These are phyloP conservation scores for Gopherus flavomarginatus DNA, from an alignment of 2,113 vertebrate genomes.

Conservation along the genomic window DNA sequence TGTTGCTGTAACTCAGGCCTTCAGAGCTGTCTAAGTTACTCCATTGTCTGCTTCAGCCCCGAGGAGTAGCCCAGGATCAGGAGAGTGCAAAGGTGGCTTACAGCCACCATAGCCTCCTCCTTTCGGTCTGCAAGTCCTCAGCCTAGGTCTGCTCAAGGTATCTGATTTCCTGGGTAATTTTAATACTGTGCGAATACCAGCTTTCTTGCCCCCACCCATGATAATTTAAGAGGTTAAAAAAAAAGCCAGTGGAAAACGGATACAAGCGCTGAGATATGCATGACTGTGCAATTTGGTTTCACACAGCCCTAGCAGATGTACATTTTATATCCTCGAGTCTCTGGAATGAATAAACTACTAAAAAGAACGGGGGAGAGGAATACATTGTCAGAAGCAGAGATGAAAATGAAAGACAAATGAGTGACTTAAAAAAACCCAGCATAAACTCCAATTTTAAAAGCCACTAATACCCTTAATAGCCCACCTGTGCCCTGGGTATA, in stretches of 20 bases:
- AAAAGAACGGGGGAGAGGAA: not conserved
- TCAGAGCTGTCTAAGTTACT: not conserved
- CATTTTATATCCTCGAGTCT: not conserved
- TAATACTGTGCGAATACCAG: not conserved
- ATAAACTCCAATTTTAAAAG: not conserved
- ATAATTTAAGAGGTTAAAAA: not conserved
- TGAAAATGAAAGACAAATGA: not conserved
- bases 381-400: not conserved
- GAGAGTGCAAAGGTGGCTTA: not conserved
- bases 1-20: not conserved
- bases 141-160: not conserved
- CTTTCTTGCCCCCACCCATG: not conserved
- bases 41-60: not conserved
- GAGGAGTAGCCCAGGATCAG: not conserved
- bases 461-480: not conserved
- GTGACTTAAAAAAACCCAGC: not conserved
- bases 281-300: not conserved
- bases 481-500: not conserved
- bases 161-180: not conserved
- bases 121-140: not conserved
- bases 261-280: not conserved
- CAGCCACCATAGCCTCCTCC: not conserved
- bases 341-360: not conserved
- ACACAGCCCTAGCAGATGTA: not conserved
- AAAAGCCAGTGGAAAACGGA: not conserved